These are phyloP conservation scores for Stenurella melanura DNA, from an alignment of 2,888 invertebrate genomes.

Conservation along the genomic window DNA sequence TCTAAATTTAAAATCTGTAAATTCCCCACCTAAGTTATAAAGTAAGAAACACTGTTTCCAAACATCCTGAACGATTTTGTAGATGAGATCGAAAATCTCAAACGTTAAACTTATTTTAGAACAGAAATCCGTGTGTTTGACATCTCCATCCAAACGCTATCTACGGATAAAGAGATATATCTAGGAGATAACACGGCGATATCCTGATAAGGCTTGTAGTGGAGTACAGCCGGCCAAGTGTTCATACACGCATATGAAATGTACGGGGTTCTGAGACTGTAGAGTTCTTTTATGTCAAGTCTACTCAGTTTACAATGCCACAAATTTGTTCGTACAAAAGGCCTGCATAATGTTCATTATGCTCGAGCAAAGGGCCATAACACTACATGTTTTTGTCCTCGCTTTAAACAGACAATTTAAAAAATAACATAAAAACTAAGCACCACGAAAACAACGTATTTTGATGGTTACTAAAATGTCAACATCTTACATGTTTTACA, in stretches of 20 bases:
- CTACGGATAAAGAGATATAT: slow-evolving; percentile 72
- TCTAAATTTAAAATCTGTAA: slow-evolving; percentile 4
- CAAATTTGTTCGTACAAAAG: slow-evolving; percentile 64
- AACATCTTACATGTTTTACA: background rate
- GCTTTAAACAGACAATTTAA: slow-evolving; percentile 15
- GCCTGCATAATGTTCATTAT: slow-evolving; percentile 59
- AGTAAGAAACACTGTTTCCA: slow-evolving; percentile 48
- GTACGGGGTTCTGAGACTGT: slow-evolving; percentile 50
- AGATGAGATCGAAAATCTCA: slow-evolving; percentile 43
- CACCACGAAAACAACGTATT: background rate
- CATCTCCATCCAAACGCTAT: slow-evolving; percentile 71
- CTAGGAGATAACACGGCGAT: slow-evolving; percentile 67
- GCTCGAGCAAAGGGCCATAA: slow-evolving; percentile 52
- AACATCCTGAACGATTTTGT: slow-evolving; percentile 48
- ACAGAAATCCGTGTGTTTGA: slow-evolving; percentile 69
- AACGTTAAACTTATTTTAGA: slow-evolving; percentile 45
- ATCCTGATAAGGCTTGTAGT: slow-evolving; percentile 64
- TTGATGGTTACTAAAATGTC: background rate
- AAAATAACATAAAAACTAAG: slow-evolving; percentile 10
- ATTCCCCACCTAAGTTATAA: slow-evolving; percentile 9
- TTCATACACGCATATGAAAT: slow-evolving; percentile 47
- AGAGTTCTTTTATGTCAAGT: slow-evolving; percentile 66
- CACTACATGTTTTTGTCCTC: slow-evolving; percentile 38
- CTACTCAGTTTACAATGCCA: slow-evolving; percentile 64
- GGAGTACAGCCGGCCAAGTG: slow-evolving; percentile 63